A percentile compares a stretch with the other conserved stretches of the same genome.
Evolutionary conservation across 2,113 vertebrate genomes (phyloP).

Genomic region (Urocolius indicus): DNA sequence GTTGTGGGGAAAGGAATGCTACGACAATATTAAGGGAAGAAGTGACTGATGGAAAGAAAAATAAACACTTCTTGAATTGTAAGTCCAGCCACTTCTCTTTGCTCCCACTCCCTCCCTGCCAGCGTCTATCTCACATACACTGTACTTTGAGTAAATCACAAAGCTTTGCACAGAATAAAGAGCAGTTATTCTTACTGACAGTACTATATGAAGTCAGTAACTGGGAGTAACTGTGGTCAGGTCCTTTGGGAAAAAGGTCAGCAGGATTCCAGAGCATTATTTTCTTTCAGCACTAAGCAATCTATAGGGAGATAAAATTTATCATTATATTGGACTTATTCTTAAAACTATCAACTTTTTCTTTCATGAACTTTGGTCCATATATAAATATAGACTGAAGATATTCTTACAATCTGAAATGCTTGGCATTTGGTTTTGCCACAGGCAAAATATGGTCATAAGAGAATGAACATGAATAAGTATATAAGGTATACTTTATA

Average conservation of each 20-base stretch:
- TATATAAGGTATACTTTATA: background rate
- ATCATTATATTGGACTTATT: slow-evolving; percentile 6
- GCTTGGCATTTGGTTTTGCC: slow-evolving; percentile 18
- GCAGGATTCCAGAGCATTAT: slow-evolving; percentile 34
- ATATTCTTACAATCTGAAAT: slow-evolving; percentile 12
- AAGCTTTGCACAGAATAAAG: background rate
- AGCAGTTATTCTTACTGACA: slow-evolving; percentile 53
- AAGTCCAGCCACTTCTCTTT: background rate
- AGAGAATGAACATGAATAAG: background rate
- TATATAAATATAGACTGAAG: background rate
- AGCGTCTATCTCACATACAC: slow-evolving; percentile 2
- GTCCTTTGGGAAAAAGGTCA: background rate
- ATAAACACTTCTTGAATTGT: background rate
- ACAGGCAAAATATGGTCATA: background rate
- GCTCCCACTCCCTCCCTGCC: background rate
- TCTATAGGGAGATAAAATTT: slow-evolving; percentile 34
- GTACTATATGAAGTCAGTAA: slow-evolving; percentile 29
- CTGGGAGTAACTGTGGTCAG: slow-evolving; percentile 36
- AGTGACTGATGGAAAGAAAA: background rate
- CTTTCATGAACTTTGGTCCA: slow-evolving; percentile 24
- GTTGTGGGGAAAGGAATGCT: background rate
- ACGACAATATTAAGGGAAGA: background rate
- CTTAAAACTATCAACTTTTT: slow-evolving; percentile 12
- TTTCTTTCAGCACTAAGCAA: slow-evolving; percentile 36
- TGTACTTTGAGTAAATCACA: background rate